Percentiles rank a stretch among this genome's conserved stretches.
Evolutionary conservation across 2,888 invertebrate species (phyloP).

Genomic region (Drepana falcataria): DNA sequence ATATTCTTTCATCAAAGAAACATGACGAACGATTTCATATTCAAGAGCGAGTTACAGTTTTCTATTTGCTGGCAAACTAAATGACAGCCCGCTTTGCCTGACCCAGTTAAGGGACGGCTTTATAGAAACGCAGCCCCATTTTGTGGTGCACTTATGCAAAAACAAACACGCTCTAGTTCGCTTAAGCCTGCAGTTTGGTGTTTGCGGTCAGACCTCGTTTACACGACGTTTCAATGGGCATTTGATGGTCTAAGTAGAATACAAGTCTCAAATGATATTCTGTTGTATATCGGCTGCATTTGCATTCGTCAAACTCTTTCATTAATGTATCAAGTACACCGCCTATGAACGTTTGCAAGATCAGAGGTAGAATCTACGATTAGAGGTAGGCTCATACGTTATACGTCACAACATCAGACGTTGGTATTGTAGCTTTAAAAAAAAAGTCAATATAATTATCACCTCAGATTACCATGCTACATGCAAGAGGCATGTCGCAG

Average conservation of each 20-base stretch:
- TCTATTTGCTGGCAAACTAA: not conserved
- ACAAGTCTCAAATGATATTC: too few species aligned
- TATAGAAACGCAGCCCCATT: conserved; percentile 28
- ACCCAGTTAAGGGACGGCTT: conserved; percentile 34
- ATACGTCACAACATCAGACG: too few species aligned
- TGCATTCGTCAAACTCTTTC: too few species aligned
- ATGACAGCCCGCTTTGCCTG: conserved; percentile 10
- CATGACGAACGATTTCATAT: not conserved
- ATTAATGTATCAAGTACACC: too few species aligned
- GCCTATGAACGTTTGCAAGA: too few species aligned
- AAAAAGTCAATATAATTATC: not conserved
- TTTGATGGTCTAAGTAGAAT: too few species aligned
- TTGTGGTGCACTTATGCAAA: conserved; percentile 39
- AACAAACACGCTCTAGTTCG: conserved; percentile 40
- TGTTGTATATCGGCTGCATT: too few species aligned
- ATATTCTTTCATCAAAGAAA: not conserved
- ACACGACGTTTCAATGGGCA: not conserved
- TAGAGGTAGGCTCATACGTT: too few species aligned
- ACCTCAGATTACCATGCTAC: not conserved
- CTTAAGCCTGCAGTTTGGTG: conserved; percentile 8
- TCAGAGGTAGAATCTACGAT: too few species aligned
- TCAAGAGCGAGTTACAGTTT: not conserved
- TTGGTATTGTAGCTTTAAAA: too few species aligned
- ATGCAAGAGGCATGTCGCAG: not conserved
- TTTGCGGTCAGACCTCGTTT: not conserved